Evolutionary conservation across 2,113 vertebrate species (phyloP).

Genomic region (Oryctolagus cuniculus): DNA sequence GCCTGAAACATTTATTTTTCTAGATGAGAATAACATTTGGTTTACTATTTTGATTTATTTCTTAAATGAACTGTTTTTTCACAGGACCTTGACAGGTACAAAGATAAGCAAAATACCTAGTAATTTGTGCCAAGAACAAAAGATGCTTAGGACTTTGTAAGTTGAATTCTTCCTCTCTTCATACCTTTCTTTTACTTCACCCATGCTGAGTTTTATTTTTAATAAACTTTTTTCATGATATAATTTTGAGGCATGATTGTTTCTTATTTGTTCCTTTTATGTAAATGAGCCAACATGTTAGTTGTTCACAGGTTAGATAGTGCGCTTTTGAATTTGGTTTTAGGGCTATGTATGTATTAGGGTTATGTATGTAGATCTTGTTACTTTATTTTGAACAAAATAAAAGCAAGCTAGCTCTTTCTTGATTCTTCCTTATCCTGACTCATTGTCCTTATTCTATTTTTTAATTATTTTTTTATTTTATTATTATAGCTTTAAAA

Average conservation of each 20-base stretch:
- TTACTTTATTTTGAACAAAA: conserved; percentile 5
- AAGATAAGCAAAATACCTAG: conserved; percentile 93
- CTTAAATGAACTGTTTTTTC: conserved; percentile 59
- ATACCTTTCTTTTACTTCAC: not conserved
- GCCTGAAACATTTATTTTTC: not conserved
- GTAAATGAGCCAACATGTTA: not conserved
- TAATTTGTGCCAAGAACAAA: conserved; percentile 95
- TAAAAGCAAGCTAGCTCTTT: conserved; percentile 17
- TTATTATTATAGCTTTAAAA: not conserved
- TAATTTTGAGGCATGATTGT: not conserved
- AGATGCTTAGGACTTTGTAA: conserved; percentile 95
- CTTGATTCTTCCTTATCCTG: not conserved
- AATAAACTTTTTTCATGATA: not conserved
- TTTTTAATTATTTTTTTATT: not conserved
- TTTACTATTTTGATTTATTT: conserved; percentile 24
- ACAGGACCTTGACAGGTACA: conserved; percentile 96
- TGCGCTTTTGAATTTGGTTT: conserved; percentile 1
- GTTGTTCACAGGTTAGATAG: accelerated
- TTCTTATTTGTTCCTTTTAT: not conserved
- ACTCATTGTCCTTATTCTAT: not conserved
- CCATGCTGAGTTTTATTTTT: conserved; percentile 34
- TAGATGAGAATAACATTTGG: not conserved
- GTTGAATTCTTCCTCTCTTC: conserved; percentile 71
- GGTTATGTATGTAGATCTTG: not conserved
- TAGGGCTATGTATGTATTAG: not conserved